Evolutionary conservation across 2,797 vertebrate species (phyloP).

Genomic region (Limnodromus scolopaceus): DNA sequence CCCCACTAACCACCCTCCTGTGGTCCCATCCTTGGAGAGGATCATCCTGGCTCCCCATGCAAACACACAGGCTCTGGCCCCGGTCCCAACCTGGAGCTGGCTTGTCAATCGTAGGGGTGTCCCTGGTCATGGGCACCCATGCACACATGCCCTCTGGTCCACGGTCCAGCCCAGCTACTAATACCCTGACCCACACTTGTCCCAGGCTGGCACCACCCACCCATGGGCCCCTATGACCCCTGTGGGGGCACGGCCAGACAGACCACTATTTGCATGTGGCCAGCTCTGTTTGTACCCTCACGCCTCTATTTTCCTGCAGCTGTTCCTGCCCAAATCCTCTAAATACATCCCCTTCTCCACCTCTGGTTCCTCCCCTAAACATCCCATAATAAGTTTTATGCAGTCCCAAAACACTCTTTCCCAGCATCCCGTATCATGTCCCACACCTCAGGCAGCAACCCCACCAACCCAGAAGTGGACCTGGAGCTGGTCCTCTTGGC

Average conservation of each 20-base stretch:
- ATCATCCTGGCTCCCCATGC: too few relatives aligned
- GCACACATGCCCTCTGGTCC: too few relatives aligned
- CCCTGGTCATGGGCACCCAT: background rate
- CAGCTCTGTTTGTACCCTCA: background rate
- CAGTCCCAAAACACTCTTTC: background rate
- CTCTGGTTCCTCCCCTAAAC: background rate
- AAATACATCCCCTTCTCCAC: background rate
- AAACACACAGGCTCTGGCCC: background rate
- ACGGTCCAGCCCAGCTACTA: background rate
- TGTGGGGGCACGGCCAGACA: background rate
- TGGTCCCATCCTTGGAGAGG: background rate
- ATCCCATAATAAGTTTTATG: background rate
- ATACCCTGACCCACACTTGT: too few relatives aligned
- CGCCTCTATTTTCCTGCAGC: background rate
- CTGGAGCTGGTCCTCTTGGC: background rate
- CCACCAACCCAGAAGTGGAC: background rate
- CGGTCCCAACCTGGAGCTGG: background rate
- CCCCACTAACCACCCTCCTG: rapidly evolving
- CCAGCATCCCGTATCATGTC: rapidly evolving
- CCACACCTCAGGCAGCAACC: background rate
- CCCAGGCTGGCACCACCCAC: background rate
- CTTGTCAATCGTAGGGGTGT: background rate
- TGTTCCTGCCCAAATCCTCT: background rate
- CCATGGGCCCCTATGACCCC: background rate
- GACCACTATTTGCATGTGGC: rapidly evolving